Conservation (phyloP, 2,113 vertebrate species). For the Hylia prasina region DNA sequence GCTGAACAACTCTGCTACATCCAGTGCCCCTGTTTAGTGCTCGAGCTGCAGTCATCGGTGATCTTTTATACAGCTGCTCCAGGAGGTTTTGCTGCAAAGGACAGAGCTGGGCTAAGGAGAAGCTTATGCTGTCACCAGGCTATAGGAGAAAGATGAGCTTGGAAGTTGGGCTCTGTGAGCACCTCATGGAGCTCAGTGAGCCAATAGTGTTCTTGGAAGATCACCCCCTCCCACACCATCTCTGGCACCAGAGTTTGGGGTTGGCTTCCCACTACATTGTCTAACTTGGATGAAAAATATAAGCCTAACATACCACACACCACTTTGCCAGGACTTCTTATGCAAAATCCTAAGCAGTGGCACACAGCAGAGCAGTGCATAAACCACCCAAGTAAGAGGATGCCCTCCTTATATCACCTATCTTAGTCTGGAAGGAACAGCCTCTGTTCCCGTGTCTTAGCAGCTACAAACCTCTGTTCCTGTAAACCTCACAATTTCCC, state of each 20-base stretch:
- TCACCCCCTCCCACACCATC: fast-evolving
- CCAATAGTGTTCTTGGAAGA: fast-evolving
- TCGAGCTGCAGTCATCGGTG: background rate
- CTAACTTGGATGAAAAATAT: background rate
- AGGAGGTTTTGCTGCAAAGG: background rate
- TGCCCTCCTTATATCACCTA: background rate
- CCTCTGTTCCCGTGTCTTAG: background rate
- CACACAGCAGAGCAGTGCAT: background rate
- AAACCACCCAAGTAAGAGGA: background rate
- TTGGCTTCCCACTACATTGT: background rate
- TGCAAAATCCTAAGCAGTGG: background rate
- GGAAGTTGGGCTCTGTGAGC: fast-evolving
- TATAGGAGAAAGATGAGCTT: background rate
- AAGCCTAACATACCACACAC: background rate
- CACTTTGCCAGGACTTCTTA: background rate
- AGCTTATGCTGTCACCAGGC: background rate
- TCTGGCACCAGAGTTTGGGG: background rate
- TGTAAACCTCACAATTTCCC: background rate
- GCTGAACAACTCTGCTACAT: background rate
- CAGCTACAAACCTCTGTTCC: background rate
- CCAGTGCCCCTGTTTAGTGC: background rate
- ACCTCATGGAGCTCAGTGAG: background rate
- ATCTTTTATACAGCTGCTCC: background rate
- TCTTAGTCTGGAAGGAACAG: background rate
- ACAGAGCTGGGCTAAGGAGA: background rate